These are phyloP conservation scores for Pandemis heparana DNA, from an alignment of 2,888 invertebrate species.

Conservation along the genomic window DNA sequence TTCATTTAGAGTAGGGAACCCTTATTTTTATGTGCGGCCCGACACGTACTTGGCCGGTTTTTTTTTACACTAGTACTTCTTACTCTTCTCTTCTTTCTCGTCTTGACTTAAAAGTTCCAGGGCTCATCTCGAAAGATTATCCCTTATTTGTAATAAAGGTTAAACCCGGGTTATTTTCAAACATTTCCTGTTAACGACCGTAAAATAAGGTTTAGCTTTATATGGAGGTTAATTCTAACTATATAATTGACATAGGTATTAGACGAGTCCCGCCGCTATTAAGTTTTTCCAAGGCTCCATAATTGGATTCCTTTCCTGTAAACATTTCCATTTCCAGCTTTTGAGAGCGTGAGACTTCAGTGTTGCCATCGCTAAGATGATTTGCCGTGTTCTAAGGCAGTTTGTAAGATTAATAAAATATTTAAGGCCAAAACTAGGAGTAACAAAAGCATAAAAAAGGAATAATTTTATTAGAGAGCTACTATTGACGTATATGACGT, in stretches of 20 bases:
- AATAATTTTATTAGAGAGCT: too few relatives aligned
- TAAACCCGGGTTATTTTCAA: neutral
- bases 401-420: too few relatives aligned
- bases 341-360: conserved; percentile 1
- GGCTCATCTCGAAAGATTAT: too few relatives aligned
- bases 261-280: neutral
- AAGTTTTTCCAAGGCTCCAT: neutral
- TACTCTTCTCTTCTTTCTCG: too few relatives aligned
- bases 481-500: too few relatives aligned
- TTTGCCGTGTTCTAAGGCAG: neutral
- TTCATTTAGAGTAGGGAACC: too few relatives aligned
- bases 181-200: neutral
- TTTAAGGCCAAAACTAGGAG: too few relatives aligned
- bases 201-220: neutral
- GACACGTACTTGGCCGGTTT: too few relatives aligned
- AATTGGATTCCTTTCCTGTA: neutral
- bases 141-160: neutral
- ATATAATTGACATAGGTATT: neutral
- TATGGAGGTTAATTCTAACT: neutral
- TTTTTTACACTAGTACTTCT: too few relatives aligned
- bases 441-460: too few relatives aligned
- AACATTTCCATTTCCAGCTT: neutral
- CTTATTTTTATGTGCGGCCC: too few relatives aligned
- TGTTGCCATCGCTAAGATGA: neutral
- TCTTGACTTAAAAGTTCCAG: too few relatives aligned